Conservation (phyloP, 2,113 vertebrate genomes). For the Kryptolebias marmoratus region DNA sequence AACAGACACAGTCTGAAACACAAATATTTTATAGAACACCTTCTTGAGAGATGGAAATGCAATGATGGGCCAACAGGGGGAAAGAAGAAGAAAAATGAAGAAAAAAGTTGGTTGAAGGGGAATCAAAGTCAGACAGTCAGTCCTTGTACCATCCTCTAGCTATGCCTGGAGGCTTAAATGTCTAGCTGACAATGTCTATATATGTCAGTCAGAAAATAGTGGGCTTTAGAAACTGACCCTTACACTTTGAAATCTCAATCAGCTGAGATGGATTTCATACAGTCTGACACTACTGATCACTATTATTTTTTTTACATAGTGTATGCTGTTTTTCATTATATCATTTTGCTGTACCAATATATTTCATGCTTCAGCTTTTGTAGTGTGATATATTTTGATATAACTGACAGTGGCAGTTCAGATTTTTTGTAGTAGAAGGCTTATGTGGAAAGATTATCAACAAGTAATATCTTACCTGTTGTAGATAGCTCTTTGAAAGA, state of each 20-base stretch:
- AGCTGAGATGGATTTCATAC: constrained; percentile 52
- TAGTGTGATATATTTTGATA: not conserved
- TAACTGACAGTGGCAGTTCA: too few species aligned
- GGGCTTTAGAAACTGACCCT: constrained; percentile 67
- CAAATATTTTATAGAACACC: constrained; percentile 48
- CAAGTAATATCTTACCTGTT: too few species aligned
- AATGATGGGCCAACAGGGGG: constrained; percentile 38
- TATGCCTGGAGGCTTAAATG: constrained; percentile 68
- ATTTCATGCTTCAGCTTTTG: not conserved
- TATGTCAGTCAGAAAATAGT: constrained; percentile 70
- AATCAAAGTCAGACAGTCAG: constrained; percentile 63
- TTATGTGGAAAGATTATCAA: too few species aligned
- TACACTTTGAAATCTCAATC: constrained; percentile 60
- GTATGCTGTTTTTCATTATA: constrained; percentile 5
- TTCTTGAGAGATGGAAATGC: constrained; percentile 45
- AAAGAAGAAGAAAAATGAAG: constrained; percentile 22
- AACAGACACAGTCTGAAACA: constrained; percentile 46
- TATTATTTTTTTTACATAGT: constrained; percentile 41
- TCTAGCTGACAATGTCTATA: constrained; percentile 73
- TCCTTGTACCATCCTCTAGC: constrained; percentile 63
- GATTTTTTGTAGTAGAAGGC: too few species aligned
- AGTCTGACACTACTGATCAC: constrained; percentile 64
- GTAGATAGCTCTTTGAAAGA: too few species aligned
- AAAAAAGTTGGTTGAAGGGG: constrained; percentile 54
- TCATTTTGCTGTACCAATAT: not conserved